Conservation (phyloP, 2,888 invertebrate species). For the Tetramorium bicarinatum region DNA sequence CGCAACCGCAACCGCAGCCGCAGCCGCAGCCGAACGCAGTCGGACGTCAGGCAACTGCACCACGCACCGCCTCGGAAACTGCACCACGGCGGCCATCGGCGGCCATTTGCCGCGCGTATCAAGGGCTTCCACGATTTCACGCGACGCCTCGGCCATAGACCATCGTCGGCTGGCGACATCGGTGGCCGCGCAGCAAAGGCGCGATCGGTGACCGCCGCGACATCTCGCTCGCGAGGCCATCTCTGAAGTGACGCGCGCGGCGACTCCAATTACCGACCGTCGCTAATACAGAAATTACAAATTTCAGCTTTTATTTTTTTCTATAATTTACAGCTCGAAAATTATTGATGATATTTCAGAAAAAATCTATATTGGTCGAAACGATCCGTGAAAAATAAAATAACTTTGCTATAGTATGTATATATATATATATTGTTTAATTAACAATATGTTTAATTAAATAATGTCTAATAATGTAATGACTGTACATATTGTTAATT, state of each 20-base stretch:
- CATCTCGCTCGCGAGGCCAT: background rate
- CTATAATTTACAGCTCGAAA: background rate
- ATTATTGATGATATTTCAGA: background rate
- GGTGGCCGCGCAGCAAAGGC: background rate
- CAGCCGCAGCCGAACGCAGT: constrained; percentile 54
- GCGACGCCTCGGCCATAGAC: constrained; percentile 59
- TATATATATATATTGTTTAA: too few species aligned
- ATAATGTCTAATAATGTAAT: too few species aligned
- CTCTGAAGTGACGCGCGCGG: background rate
- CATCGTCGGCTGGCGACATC: constrained; percentile 17
- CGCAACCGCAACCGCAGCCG: constrained; percentile 48
- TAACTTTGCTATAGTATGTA: background rate
- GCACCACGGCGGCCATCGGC: constrained; percentile 79
- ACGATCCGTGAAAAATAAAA: background rate
- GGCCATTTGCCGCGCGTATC: constrained; percentile 80
- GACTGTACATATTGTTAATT: too few species aligned
- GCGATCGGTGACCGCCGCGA: background rate
- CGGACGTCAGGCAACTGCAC: constrained; percentile 67
- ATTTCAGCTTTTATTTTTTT: background rate
- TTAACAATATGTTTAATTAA: too few species aligned
- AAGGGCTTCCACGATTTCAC: constrained; percentile 76
- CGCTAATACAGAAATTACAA: background rate
- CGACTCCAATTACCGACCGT: background rate
- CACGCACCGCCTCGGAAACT: constrained; percentile 51
- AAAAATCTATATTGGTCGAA: background rate